Evolutionary conservation across 2,888 invertebrate genomes (phyloP), one percentile per base, ranked within the genome.

Genomic region (Hyppa rectilinea): DNA sequence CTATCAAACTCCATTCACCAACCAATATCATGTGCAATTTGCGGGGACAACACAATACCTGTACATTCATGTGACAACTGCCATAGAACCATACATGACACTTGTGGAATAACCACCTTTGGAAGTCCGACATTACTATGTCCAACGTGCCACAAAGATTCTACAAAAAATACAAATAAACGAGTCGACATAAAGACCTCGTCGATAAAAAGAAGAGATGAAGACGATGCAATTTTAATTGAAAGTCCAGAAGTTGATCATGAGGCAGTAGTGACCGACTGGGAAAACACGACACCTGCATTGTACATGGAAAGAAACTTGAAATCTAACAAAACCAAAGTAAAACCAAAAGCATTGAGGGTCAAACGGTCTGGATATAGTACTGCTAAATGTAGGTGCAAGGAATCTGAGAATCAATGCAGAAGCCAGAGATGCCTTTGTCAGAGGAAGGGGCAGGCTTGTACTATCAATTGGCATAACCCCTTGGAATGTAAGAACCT

Each of bases 381-480:
- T 45, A 31, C 45, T 23, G 36, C 31, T 31, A 47, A 5, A 49
- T 71, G 70, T 31, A 17, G 29, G 20, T 71, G 70, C 58, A 58
- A 45, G 14, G 17, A 40, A 17, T 61, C 55, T 2, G 31, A 9
- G n/a, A 20, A 10, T 40, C 53, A 55, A 47, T 71, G 71, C 34
- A 3, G 3, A 3, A 14, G 26, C 0, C 3, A 4, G 26, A 60
- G 38, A 14, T 71, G 71, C 23, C 20, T 43, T 17, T 71, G 55
- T 2, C 47, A 36, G 34, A 71, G 4, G n/a, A 49, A 26, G 14
- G 40, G n/a, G 0, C 20, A 53, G 14, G 34, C 23, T 20, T 71
- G 71, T 36, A 71, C 53, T 26, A 12, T 26, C 1, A 40, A 71
- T 31, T 71, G 71, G 17, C 71, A 71, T 34, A 10, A 36, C 5